A percentile compares a stretch with the other conserved stretches of the same genome.
phyloP scores from a whole-genome alignment of 2,113 vertebrate genomes.

The Pholis gunnellus region DNA sequence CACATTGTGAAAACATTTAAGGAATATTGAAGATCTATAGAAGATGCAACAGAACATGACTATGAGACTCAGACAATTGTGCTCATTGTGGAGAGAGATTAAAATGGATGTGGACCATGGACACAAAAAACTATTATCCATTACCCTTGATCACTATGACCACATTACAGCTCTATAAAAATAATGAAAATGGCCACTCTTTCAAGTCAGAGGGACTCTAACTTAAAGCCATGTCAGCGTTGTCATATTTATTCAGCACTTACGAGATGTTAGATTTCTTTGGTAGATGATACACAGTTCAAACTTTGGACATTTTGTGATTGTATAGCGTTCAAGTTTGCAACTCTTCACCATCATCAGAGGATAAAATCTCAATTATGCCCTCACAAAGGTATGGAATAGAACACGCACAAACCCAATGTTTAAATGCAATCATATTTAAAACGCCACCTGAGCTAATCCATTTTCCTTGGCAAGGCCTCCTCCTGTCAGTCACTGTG shows the following conservation, averaged over 20 bases:
- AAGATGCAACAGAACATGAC: neutral
- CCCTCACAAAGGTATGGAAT: neutral
- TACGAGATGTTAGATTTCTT: slow-evolving; percentile 37
- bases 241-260: slow-evolving; percentile 31
- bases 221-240: slow-evolving; percentile 30
- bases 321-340: neutral
- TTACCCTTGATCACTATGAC: slow-evolving; percentile 65
- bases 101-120: slow-evolving; percentile 50
- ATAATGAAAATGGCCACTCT: neutral
- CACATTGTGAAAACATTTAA: neutral
- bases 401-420: neutral
- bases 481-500: slow-evolving; percentile 55
- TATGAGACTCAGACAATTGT: slow-evolving; percentile 21
- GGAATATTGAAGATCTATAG: neutral
- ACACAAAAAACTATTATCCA: slow-evolving; percentile 39
- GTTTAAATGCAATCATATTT: slow-evolving; percentile 17
- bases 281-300: slow-evolving; percentile 5
- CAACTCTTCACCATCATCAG: slow-evolving; percentile 6
- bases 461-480: slow-evolving; percentile 15
- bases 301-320: slow-evolving; percentile 3
- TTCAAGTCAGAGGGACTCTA: slow-evolving; percentile 27
- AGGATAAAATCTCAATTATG: slow-evolving; percentile 7
- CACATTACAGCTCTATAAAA: slow-evolving; percentile 69
- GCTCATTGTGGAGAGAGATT: slow-evolving; percentile 40
- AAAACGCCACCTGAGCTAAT: slow-evolving; percentile 6